phyloP scores from a whole-genome alignment of 2,888 invertebrate genomes.

The Ligdia adustata region DNA sequence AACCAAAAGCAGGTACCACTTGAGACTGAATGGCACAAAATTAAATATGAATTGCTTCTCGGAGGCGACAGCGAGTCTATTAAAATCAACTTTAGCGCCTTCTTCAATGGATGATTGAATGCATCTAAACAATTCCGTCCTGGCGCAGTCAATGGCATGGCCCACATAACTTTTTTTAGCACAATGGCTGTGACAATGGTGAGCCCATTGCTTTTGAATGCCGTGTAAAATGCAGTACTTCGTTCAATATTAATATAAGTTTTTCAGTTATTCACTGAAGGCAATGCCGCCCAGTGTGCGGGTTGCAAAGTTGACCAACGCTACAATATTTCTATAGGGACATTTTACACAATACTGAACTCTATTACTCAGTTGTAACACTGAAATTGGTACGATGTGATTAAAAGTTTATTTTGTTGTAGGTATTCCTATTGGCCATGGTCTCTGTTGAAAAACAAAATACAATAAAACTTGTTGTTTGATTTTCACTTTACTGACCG shows the following conservation, averaged over 20 bases:
- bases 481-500: slow-evolving; percentile 58
- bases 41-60: slow-evolving; percentile 68
- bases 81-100: slow-evolving; percentile 80
- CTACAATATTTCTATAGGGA: slow-evolving; percentile 11
- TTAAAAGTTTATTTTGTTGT: slow-evolving; percentile 50
- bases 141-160: slow-evolving; percentile 70
- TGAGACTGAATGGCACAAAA: slow-evolving; percentile 61
- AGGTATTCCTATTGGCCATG: slow-evolving; percentile 69
- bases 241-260: slow-evolving; percentile 76
- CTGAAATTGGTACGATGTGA: no score
- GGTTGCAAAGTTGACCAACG: slow-evolving; percentile 36
- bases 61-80: slow-evolving; percentile 80
- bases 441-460: slow-evolving; percentile 60
- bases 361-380: no score
- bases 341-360: no score
- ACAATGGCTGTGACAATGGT: slow-evolving; percentile 71
- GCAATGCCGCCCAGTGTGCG: slow-evolving; percentile 68
- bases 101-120: slow-evolving; percentile 80
- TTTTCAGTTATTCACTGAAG: slow-evolving; percentile 71
- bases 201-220: slow-evolving; percentile 63
- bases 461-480: slow-evolving; percentile 60
- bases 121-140: slow-evolving; percentile 77
- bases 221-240: slow-evolving; percentile 61
- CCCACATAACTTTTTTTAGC: slow-evolving; percentile 76
- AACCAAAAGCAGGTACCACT: slow-evolving; percentile 57